These are phyloP conservation scores for Benthochromis sp. DNA, from an alignment of 2,113 vertebrate species.

Conservation along the genomic window DNA sequence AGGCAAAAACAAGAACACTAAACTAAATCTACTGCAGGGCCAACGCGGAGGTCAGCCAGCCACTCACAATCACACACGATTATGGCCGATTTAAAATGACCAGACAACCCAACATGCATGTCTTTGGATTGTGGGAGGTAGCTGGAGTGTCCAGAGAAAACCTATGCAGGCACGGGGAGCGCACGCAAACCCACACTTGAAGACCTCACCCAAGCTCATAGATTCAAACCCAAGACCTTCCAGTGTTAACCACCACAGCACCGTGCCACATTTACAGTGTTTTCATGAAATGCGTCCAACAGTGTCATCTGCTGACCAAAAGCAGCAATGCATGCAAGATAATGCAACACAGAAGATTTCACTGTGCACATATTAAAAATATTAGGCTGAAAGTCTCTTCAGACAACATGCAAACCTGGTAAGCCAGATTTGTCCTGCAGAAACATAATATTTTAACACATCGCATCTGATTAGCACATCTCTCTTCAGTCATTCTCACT, in stretches of 20 bases:
- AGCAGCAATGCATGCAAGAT: background rate
- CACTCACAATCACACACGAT: background rate
- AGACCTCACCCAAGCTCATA: background rate
- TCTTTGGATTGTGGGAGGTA: background rate
- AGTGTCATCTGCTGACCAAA: conserved; percentile 30
- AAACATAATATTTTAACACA: background rate
- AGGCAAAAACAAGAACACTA: background rate
- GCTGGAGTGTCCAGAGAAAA: background rate
- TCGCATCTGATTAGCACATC: accelerated
- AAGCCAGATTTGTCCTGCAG: background rate
- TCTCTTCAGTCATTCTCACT: background rate
- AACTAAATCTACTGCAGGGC: background rate
- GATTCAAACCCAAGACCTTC: background rate
- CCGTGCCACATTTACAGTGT: background rate
- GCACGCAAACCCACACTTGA: background rate
- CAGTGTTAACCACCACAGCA: background rate
- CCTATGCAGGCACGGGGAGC: background rate
- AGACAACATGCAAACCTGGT: background rate
- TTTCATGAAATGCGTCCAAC: background rate
- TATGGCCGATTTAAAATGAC: background rate
- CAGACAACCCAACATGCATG: background rate
- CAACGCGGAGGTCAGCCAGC: background rate
- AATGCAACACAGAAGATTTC: background rate
- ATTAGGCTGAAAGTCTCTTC: background rate
- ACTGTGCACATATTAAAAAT: background rate